Evolutionary conservation across 2,113 vertebrate species (phyloP).

Genomic region (Myiozetetes cayanensis): DNA sequence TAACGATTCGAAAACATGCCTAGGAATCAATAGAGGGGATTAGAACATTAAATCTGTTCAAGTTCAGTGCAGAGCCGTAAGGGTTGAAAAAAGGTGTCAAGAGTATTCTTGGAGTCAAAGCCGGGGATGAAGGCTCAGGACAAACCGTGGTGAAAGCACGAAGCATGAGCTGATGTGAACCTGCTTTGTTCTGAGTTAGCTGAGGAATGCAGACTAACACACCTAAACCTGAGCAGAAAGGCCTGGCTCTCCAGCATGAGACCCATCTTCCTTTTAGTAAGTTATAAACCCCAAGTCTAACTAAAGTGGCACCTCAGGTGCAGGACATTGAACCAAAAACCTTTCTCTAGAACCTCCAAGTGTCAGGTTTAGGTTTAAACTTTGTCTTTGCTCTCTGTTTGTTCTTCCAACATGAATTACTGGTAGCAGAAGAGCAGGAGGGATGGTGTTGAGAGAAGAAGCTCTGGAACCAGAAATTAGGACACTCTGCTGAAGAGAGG

Average conservation of each 20-base stretch:
- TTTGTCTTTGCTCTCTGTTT: not conserved
- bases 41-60: conserved; percentile 19
- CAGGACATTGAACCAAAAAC: not conserved
- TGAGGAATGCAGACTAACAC: not conserved
- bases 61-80: not conserved
- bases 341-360: not conserved
- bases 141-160: not conserved
- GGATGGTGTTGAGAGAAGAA: not conserved
- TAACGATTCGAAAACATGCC: not conserved
- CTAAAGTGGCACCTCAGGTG: not conserved
- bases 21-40: conserved; percentile 16
- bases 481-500: not conserved
- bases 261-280: not conserved
- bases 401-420: not conserved
- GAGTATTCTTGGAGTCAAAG: not conserved
- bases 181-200: not conserved
- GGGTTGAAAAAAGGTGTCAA: not conserved
- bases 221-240: not conserved
- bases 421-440: not conserved
- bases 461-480: not conserved
- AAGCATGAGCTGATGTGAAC: not conserved
- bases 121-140: not conserved
- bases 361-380: not conserved
- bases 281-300: not conserved
- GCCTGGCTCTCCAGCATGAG: not conserved